Conservation (phyloP, 2,113 vertebrate species). For the Piprites chloris region DNA sequence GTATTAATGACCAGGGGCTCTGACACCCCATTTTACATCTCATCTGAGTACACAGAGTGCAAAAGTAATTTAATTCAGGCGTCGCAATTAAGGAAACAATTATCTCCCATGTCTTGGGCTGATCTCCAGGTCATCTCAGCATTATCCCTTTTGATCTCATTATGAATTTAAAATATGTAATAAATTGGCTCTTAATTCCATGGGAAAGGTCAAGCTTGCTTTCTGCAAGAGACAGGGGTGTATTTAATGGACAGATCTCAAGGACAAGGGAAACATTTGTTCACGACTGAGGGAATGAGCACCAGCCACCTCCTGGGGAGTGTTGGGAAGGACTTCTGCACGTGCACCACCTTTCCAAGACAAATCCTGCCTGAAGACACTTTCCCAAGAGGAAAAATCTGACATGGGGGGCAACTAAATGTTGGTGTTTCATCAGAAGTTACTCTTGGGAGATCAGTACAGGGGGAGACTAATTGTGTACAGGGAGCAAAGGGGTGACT, state of each 20-base stretch:
- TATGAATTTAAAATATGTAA: constrained; percentile 47
- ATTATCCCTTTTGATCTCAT: constrained; percentile 54
- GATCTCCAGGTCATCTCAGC: constrained; percentile 1
- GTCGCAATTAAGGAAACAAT: constrained; percentile 53
- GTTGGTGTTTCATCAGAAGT: no score
- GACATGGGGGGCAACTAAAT: no score
- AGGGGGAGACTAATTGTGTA: rapidly evolving
- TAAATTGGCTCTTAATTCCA: constrained; percentile 23
- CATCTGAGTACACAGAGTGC: not conserved
- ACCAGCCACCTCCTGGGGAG: not conserved
- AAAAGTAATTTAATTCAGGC: constrained; percentile 23
- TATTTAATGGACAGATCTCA: not conserved
- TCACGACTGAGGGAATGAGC: not conserved
- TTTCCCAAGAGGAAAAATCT: not conserved
- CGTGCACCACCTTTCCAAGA: rapidly evolving
- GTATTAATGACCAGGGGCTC: not conserved
- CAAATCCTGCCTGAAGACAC: not conserved
- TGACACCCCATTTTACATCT: not conserved
- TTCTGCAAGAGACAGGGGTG: not conserved
- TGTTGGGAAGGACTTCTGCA: rapidly evolving
- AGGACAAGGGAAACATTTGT: constrained; percentile 31
- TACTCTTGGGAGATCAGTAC: rapidly evolving
- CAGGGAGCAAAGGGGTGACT: not conserved
- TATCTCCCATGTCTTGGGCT: constrained; percentile 24
- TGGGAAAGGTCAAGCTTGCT: constrained; percentile 14